Evolutionary conservation across 1,140 invertebrate species (phyloP).

Genomic region (Bombus turneri): DNA sequence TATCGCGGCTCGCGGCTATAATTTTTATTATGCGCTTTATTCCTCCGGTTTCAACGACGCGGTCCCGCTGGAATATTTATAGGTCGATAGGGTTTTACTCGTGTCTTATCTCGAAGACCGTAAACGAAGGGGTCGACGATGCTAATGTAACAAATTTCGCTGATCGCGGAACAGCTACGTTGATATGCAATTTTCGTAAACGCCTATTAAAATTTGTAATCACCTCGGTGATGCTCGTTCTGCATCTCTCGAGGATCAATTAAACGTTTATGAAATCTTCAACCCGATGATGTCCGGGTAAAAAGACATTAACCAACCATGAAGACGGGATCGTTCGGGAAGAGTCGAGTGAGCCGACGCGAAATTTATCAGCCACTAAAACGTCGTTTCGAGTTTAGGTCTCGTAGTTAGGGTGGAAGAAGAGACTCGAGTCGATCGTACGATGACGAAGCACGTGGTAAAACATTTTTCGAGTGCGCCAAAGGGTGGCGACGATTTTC

Average conservation of each 20-base stretch:
- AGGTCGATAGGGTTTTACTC: constrained; percentile 25
- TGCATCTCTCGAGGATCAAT: background rate
- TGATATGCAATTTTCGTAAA: constrained; percentile 24
- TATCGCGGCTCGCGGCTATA: constrained; percentile 15
- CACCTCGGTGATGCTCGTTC: background rate
- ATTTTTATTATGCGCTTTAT: constrained; percentile 48
- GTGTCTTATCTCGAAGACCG: background rate
- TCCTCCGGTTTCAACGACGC: background rate
- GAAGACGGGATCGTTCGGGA: background rate
- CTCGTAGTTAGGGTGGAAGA: background rate
- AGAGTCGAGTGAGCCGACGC: too few relatives aligned
- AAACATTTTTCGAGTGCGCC: constrained; percentile 11
- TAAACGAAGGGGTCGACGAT: background rate
- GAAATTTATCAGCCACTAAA: constrained; percentile 9
- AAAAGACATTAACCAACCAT: background rate
- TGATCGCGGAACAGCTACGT: background rate
- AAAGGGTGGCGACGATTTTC: constrained; percentile 50
- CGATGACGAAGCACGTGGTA: constrained; percentile 36
- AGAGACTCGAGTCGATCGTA: constrained; percentile 1
- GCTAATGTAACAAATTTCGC: constrained; percentile 41
- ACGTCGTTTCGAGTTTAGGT: background rate
- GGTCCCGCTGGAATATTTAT: constrained; percentile 3
- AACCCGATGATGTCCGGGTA: background rate
- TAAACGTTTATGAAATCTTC: constrained; percentile 18
- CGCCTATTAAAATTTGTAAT: background rate